Evolutionary conservation across 2,888 invertebrate species (phyloP), one percentile per base, ranked within the genome.

Genomic region (Caenorhabditis sp.): DNA sequence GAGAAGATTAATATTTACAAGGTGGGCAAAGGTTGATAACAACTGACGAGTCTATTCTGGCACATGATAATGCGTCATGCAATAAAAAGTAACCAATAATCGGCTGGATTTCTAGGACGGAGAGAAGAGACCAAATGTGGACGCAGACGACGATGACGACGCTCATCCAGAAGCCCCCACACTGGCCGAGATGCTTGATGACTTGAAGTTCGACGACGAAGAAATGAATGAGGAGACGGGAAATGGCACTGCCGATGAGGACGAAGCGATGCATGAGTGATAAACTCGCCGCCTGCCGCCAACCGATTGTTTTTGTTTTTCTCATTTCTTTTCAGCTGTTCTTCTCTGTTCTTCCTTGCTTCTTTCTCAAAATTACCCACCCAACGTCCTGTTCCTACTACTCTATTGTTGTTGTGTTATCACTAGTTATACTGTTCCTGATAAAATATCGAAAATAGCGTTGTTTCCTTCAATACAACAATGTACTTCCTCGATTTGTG

Each of bases 181-280:
- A 0, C 91, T 96, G 7, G 94, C 94, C 41, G 96, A 96, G 91
- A 96, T 96, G 96, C 91, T 96, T 82, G 95, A 96, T 79, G 96
- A 96, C 89, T 91, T 96, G 86, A 92, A 92, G 41, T 92, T 96
- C 48, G 94, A 85, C 27, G 71, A 77, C 26, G 74, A 73, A 17
- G 74, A 81, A 26, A 79, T 75, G 79, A 59, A 68, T 27, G 72
- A 75, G n/a, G 71, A 35, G 35, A 11, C 37, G 15, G 53, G 48
- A 26, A 35, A 32, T 22, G 50, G 39, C 7, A n/a, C n/a, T n/a
- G n/a, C n/a, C n/a, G n/a, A n/a, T n/a, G 65, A 66, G 5, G 75
- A 63, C 7, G 61, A 70, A 41, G 17, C 61, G 15, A 75, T 75
- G 75, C 50, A 75, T 15, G 59, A 65, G 39, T 70, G 59, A 71